Conservation (phyloP, 2,113 vertebrate genomes). For the Protobothrops flavoviridis region DNA sequence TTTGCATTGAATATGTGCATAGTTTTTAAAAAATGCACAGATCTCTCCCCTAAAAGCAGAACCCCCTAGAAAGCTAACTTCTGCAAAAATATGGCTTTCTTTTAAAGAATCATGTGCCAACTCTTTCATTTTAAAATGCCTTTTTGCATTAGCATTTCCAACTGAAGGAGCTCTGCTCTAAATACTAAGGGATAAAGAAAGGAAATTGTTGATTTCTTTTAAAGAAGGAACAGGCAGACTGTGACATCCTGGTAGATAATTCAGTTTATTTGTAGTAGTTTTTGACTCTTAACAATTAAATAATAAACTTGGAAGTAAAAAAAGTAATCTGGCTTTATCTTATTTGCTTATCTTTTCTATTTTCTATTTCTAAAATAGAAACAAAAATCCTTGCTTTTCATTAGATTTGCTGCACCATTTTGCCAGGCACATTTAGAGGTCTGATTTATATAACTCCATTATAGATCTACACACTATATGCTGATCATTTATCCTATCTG, state of each 20-base stretch:
- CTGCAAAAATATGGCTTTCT: constrained; percentile 38
- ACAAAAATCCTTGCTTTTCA: background rate
- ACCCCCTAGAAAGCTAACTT: constrained; percentile 29
- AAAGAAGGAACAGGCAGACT: background rate
- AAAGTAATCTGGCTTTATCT: background rate
- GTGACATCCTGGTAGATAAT: background rate
- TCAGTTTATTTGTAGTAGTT: background rate
- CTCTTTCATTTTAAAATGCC: constrained; percentile 40
- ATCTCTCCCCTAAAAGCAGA: background rate
- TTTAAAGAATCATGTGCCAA: constrained; percentile 26
- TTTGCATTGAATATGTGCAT: background rate
- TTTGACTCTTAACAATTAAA: background rate
- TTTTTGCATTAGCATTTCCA: constrained; percentile 38
- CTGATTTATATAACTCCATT: background rate
- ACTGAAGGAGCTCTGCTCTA: constrained; percentile 22
- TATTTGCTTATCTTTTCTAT: background rate
- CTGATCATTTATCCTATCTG: background rate
- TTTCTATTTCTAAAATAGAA: background rate
- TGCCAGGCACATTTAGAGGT: background rate
- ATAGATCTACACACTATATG: background rate
- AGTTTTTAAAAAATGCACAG: background rate
- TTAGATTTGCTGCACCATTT: background rate
- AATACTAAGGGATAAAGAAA: constrained; percentile 28
- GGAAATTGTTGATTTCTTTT: background rate
- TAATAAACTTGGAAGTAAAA: background rate